Conservation (phyloP, 2,888 invertebrate species). For the Leptogaster cylindrica region DNA sequence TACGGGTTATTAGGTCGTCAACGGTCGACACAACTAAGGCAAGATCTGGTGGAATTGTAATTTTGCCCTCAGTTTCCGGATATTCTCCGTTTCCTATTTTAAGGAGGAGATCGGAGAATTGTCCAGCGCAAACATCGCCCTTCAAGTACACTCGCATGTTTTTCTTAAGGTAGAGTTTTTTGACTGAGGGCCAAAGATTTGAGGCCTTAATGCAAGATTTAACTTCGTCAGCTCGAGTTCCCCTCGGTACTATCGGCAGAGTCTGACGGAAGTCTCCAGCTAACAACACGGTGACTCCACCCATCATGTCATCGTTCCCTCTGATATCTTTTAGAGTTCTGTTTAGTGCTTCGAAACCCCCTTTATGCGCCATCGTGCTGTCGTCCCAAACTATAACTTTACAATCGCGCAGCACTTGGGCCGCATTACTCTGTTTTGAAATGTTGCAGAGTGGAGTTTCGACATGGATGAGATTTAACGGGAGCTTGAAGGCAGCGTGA, state of each 20-base stretch:
- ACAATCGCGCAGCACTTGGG: slow-evolving; percentile 52
- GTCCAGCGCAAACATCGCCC: no score
- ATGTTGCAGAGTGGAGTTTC: slow-evolving; percentile 53
- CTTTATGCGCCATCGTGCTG: slow-evolving; percentile 51
- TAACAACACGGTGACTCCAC: slow-evolving; percentile 35
- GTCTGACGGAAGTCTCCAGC: slow-evolving; percentile 43
- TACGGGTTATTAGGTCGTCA: background rate
- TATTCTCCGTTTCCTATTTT: no score
- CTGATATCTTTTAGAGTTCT: slow-evolving; percentile 51
- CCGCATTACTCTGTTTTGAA: slow-evolving; percentile 52
- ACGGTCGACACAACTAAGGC: slow-evolving; percentile 36
- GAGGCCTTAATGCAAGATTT: slow-evolving; percentile 9
- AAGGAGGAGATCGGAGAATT: no score
- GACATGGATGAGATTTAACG: slow-evolving; percentile 49
- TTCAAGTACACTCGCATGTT: slow-evolving; percentile 43
- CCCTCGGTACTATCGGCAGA: slow-evolving; percentile 38
- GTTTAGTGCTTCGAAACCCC: slow-evolving; percentile 51
- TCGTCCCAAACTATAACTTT: slow-evolving; percentile 53
- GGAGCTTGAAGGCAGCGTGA: slow-evolving; percentile 46
- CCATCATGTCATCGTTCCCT: slow-evolving; percentile 6
- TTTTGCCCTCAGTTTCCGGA: no score
- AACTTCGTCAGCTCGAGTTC: slow-evolving; percentile 33
- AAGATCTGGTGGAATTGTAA: slow-evolving; percentile 14
- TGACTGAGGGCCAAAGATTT: slow-evolving; percentile 31
- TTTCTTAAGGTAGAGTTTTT: slow-evolving; percentile 33